Percentiles rank a stretch among this genome's conserved stretches.
Evolutionary conservation across 2,888 invertebrate genomes (phyloP).

Genomic region (Acanthosepion pharaonis): DNA sequence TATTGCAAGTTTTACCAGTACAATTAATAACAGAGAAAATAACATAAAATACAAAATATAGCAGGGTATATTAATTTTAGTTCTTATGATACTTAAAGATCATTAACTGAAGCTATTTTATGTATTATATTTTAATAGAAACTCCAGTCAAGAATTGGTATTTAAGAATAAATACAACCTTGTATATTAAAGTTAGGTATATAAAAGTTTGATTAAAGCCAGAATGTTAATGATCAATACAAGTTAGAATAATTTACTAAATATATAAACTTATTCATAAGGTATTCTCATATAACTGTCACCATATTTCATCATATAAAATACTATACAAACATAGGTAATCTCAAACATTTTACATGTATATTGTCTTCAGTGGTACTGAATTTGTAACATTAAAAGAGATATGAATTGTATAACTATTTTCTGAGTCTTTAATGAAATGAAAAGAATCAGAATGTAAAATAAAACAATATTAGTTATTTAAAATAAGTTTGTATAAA

Average conservation of each 20-base stretch:
- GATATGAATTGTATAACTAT: background rate
- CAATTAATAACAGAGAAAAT: too few species aligned
- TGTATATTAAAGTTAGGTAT: background rate
- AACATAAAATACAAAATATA: too few species aligned
- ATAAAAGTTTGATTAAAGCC: background rate
- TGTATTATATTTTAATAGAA: too few species aligned
- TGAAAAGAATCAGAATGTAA: background rate
- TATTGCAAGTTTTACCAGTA: too few species aligned
- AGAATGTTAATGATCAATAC: background rate
- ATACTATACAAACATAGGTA: too few species aligned
- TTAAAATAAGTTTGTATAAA: background rate
- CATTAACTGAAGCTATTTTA: too few species aligned
- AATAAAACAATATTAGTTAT: background rate
- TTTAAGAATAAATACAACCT: background rate
- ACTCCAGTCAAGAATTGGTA: background rate
- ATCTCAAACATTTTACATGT: background rate
- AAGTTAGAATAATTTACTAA: background rate
- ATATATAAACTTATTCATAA: background rate
- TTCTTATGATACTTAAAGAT: too few species aligned
- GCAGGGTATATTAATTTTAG: too few species aligned
- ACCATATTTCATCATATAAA: background rate
- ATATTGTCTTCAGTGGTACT: background rate
- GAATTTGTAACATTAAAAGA: background rate
- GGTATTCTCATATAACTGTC: background rate
- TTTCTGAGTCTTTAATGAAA: background rate